phyloP scores from a whole-genome alignment of 2,888 invertebrate genomes.

The Macrosiphum euphorbiae region DNA sequence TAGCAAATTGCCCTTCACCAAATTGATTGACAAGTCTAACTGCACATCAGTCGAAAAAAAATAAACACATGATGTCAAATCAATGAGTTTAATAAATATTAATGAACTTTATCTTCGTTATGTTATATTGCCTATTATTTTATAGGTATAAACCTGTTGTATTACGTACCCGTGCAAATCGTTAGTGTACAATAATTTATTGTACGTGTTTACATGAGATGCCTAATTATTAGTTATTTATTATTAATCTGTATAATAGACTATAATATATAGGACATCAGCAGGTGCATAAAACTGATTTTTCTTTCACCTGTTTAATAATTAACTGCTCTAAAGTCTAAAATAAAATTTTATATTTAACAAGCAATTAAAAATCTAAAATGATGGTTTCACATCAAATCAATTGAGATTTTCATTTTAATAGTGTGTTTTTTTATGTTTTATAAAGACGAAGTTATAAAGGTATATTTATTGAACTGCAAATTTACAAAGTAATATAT shows the following conservation, averaged over 20 bases:
- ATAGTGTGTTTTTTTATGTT: neutral
- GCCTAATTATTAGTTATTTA: neutral
- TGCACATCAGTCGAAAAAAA: neutral
- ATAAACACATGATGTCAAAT: neutral
- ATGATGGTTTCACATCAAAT: neutral
- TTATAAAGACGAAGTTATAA: neutral
- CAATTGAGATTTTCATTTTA: neutral
- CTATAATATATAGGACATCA: neutral
- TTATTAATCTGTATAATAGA: neutral
- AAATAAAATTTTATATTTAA: neutral
- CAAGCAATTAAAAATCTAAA: neutral
- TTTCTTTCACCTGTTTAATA: neutral
- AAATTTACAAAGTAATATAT: neutral
- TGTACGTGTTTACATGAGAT: neutral
- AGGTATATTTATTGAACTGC: neutral
- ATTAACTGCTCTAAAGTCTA: neutral
- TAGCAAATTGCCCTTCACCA: neutral
- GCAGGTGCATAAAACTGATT: neutral
- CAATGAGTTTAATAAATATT: neutral
- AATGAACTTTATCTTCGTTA: neutral
- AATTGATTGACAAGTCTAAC: neutral
- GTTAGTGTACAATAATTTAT: neutral
- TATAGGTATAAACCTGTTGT: neutral
- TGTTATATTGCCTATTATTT: neutral
- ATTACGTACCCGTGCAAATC: neutral